Percentiles rank a stretch among this genome's conserved stretches.
These are phyloP conservation scores for Drosophila murphyi DNA, from an alignment of 1,140 invertebrate genomes.

Conservation along the genomic window DNA sequence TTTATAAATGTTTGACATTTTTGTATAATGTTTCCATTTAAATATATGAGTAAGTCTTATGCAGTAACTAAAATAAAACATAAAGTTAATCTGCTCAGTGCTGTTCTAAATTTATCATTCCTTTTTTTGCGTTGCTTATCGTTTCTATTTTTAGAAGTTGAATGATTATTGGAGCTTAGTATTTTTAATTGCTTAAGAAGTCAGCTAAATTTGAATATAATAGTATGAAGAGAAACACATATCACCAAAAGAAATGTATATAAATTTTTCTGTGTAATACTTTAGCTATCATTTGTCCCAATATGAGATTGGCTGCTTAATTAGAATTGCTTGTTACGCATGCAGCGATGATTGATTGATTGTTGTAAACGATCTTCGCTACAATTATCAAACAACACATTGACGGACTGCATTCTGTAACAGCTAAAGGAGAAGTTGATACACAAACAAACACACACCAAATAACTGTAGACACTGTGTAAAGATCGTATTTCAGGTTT, in stretches of 20 bases:
- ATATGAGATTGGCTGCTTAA: slow-evolving; percentile 18
- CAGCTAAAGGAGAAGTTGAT: background rate
- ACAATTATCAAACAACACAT: slow-evolving; percentile 32
- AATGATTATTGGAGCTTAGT: no score
- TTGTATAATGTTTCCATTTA: no score
- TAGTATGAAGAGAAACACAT: no score
- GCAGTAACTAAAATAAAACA: no score
- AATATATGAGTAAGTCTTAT: no score
- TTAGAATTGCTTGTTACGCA: slow-evolving; percentile 35
- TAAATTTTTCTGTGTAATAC: slow-evolving; percentile 9
- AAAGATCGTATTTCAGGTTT: background rate
- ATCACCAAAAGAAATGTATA: background rate
- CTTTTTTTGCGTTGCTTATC: background rate
- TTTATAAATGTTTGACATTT: no score
- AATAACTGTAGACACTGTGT: slow-evolving; percentile 1
- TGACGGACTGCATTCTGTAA: slow-evolving; percentile 15
- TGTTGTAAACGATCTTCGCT: slow-evolving; percentile 36
- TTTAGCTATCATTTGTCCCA: slow-evolving; percentile 19
- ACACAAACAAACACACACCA: slow-evolving; percentile 15
- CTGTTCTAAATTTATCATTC: no score
- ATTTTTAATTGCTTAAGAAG: no score
- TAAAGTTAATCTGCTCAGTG: no score
- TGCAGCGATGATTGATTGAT: slow-evolving; percentile 27
- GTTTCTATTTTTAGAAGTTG: no score
- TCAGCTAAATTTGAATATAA: no score